Percentiles rank a stretch among this genome's conserved stretches.
Conservation (phyloP, 2,888 invertebrate species). For the Drosophila prolongata region DNA sequence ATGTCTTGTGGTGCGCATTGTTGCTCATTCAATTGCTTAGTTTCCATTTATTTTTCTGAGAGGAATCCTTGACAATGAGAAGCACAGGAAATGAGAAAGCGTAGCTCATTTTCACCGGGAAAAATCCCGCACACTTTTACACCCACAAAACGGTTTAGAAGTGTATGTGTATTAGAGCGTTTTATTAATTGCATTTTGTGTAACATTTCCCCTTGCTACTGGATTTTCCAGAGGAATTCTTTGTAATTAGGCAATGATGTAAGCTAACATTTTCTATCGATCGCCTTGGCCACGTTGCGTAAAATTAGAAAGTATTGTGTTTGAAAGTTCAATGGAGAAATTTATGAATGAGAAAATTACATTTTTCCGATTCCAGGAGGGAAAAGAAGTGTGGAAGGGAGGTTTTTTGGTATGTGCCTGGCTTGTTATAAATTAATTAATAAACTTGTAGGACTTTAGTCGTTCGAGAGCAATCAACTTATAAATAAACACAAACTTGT, state of each 20-base stretch:
- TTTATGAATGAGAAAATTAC: constrained; percentile 62
- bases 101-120: constrained; percentile 66
- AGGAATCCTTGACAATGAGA: constrained; percentile 25
- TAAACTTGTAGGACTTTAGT: constrained; percentile 24
- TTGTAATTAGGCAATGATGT: constrained; percentile 6
- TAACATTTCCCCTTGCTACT: constrained; percentile 49
- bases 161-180: constrained; percentile 49
- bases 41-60: constrained; percentile 45
- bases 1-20: constrained; percentile 78
- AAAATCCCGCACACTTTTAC: constrained; percentile 19
- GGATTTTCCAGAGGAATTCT: constrained; percentile 31
- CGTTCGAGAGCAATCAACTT: neutral
- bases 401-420: too few relatives aligned
- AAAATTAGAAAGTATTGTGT: constrained; percentile 77
- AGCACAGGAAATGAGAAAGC: constrained; percentile 39
- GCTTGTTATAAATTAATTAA: constrained; percentile 28
- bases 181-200: constrained; percentile 77
- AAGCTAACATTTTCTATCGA: constrained; percentile 44
- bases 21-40: constrained; percentile 73
- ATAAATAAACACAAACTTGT: too few relatives aligned
- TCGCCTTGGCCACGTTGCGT: constrained; percentile 61
- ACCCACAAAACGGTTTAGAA: constrained; percentile 10
- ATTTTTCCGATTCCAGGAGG: constrained; percentile 25
- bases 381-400: too few relatives aligned
- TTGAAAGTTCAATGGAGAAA: constrained; percentile 55